Percentiles rank a stretch among this genome's conserved stretches.
Evolutionary conservation across 2,797 vertebrate species (phyloP).

Genomic region (Leptodactylus fallax): DNA sequence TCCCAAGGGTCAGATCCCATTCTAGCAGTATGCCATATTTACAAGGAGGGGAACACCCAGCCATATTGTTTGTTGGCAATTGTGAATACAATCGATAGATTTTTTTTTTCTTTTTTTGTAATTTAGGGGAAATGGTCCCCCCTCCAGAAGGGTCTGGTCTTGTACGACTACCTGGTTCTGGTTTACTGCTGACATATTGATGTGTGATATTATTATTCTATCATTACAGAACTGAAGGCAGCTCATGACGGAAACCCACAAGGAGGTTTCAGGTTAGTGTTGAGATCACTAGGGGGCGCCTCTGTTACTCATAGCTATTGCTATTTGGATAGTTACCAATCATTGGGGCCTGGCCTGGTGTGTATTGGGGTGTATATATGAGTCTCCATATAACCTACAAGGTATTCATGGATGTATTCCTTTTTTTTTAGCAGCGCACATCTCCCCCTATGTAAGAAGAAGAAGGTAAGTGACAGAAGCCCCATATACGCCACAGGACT

Average conservation of each 20-base stretch:
- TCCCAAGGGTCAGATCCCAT: no score
- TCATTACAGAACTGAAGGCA: conserved; percentile 25
- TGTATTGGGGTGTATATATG: no score
- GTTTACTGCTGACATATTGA: neutral
- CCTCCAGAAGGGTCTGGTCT: neutral
- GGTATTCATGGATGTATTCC: neutral
- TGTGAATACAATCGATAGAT: neutral
- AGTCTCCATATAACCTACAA: no score
- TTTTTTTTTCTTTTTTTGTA: neutral
- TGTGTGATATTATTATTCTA: neutral
- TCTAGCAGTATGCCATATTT: no score
- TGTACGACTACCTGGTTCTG: neutral
- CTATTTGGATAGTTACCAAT: no score
- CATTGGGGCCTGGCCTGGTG: no score
- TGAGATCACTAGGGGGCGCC: neutral
- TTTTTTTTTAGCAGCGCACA: neutral
- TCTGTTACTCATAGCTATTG: no score
- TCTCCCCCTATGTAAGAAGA: neutral
- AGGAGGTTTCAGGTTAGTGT: neutral
- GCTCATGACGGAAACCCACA: neutral
- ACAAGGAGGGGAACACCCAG: no score
- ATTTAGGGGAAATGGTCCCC: no score
- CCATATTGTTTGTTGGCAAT: no score
- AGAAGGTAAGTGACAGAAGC: neutral
- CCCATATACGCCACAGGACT: neutral